Base-by-base conservation (phyloP, 2,797 vertebrate species). In the Micropoecilia bifurca region DNA sequence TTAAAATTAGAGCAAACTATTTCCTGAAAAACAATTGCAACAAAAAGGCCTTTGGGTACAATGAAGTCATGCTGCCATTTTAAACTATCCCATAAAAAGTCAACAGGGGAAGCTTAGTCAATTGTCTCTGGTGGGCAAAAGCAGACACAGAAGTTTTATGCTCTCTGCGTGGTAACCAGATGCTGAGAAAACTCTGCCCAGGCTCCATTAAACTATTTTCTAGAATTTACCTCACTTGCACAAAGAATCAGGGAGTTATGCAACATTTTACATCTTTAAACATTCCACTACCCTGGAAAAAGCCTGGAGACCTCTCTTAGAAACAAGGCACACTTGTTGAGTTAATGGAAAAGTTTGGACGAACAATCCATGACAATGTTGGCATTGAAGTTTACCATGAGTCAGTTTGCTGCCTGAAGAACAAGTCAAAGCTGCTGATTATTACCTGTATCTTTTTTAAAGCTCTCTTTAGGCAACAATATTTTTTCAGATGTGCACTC, bases 261-360 rank as follows among this genome's bases (percentile, higher is more conserved):
- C 82, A 94, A 95, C 88, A 85, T 78, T 80, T 84, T 84, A 88
- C 87, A 87, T 89, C 88, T 81, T 85, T 84, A 83, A 81, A 83
- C 89, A 91, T 92, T 92, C 89, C 83, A 71, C 59, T 22, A 48
- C 84, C 74, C 80, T 63, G 83, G 83, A 91, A 92, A 88, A 86
- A 79, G 79, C 87, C 79, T 79, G 75, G 87, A 77, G 74, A 85
- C 85, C 89, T 78, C 77, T 84, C 83, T 80, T 83, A 81, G 79
- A 90, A 91, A 93, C 87, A 92, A 92, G 79, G 80, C 75, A 9
- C 77, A 84, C 83, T 89, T 85, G 87, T 88, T 85, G 88, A 90
- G 80, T 86, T 85, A 79, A 84, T 61, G 20, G 89, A 87, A 92
- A 90, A 88, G 43, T 84, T 79, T 74, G 61, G 85, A 80, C 63